Evolutionary conservation across 2,113 vertebrate genomes (phyloP), one percentile per base, ranked within the genome.

Genomic region (Eptesicus fuscus): DNA sequence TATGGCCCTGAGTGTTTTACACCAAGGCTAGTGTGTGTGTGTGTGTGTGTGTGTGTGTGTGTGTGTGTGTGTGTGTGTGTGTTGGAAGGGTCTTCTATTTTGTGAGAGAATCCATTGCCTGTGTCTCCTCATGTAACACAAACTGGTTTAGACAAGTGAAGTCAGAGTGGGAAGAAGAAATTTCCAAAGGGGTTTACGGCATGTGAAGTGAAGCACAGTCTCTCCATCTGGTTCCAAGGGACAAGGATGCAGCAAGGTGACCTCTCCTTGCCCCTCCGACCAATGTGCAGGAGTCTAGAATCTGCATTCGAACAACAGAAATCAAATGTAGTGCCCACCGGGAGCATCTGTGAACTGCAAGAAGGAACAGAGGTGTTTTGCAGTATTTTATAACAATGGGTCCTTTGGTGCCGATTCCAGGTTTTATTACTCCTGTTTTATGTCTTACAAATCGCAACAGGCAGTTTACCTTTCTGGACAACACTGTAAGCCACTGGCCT

Each of bases 371-470:
- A 3, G 18, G 22, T 67, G 51, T 77, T 95, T 83, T 87, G 76
- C 53, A 94, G 76, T 77, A n/a, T 85, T 96, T 96, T 90, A 79
- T 92, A 93, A 71, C 88, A 82, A 69, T 1, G 20, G 30, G 37
- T 28, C 40, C 79, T 93, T 92, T 95, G 85, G 90, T 95, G 69
- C 47, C 37, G 73, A 90, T 85, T 88, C 69, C 49, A 78, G 90
- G 92, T 82, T 96, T 93, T 92, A 82, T 92, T 59, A 67, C 76
- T 88, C 49, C 90, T 82, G 61, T 63, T 94, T 94, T 84, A 92
- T 96, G 73, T 80, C 90, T 91, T 63, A 65, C 85, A 92, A 90
- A 96, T 84, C 92, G 92, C 67, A 89, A 70, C 79, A 89, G 89
- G 56, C 56, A 42, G 82, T 94, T 71, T n/a, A 71, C 71, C 92